These are phyloP conservation scores for Beaufortia kweichowensis DNA, from an alignment of 2,113 vertebrate species.

Conservation along the genomic window DNA sequence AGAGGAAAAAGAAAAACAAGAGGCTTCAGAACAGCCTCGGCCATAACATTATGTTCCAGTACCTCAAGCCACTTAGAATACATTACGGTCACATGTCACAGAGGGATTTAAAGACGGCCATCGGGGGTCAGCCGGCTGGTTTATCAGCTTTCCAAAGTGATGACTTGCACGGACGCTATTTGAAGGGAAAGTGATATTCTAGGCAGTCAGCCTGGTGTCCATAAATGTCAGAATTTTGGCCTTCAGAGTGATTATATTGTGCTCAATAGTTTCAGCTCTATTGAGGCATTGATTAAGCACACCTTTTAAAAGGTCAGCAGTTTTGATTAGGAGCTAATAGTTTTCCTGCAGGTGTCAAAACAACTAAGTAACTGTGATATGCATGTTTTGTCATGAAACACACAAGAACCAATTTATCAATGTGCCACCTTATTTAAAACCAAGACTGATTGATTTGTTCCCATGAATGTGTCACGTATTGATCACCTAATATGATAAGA, in stretches of 20 bases:
- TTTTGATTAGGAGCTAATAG: constrained; percentile 11
- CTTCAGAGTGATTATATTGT: constrained; percentile 22
- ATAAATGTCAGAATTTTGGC: constrained; percentile 28
- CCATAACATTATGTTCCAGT: constrained; percentile 53
- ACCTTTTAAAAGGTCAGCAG: constrained; percentile 19
- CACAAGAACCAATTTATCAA: too few relatives aligned
- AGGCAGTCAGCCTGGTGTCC: constrained; percentile 15
- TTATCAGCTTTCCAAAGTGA: constrained; percentile 9
- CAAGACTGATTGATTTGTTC: too few relatives aligned
- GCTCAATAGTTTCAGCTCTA: constrained; percentile 13
- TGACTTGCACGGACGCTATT: background rate
- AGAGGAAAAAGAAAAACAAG: constrained; percentile 42
- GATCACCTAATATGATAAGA: too few relatives aligned
- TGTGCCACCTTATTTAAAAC: too few relatives aligned
- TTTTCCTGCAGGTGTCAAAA: background rate
- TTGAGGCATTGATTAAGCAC: constrained; percentile 22
- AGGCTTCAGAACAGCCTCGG: constrained; percentile 46
- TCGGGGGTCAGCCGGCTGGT: constrained; percentile 6
- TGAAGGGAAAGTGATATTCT: constrained; percentile 9
- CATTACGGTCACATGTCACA: constrained; percentile 56
- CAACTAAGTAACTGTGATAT: too few relatives aligned
- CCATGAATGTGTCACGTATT: too few relatives aligned
- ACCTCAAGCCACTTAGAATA: constrained; percentile 57
- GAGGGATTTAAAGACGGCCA: constrained; percentile 39
- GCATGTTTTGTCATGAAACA: too few relatives aligned